phyloP scores from a whole-genome alignment of 2,797 vertebrate genomes.

The Pangasius mekongensis region DNA sequence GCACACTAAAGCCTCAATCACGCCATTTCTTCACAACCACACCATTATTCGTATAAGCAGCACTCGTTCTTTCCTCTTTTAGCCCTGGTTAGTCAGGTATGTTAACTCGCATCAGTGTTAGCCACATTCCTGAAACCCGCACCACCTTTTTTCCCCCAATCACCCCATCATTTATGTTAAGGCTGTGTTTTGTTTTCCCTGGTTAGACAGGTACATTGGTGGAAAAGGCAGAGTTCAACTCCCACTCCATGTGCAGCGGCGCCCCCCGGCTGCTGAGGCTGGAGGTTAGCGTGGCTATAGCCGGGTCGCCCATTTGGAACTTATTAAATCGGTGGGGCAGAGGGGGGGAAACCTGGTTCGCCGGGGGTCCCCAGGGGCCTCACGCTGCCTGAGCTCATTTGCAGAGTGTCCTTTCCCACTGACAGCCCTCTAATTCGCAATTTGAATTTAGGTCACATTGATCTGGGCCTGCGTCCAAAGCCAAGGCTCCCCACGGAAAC shows the following conservation, averaged over 20 bases:
- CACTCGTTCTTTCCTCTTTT: not conserved
- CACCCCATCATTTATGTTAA: not conserved
- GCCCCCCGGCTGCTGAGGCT: conserved; percentile 24
- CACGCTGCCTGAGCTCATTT: conserved; percentile 76
- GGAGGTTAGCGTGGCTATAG: conserved; percentile 53
- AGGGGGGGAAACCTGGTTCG: conserved; percentile 65
- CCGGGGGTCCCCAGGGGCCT: conserved; percentile 61
- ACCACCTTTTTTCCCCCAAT: not conserved
- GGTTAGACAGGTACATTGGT: conserved; percentile 6
- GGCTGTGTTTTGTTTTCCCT: not conserved
- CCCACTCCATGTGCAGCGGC: not conserved
- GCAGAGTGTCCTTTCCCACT: conserved; percentile 72
- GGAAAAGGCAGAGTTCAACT: not conserved
- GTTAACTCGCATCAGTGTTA: not conserved
- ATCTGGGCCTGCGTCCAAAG: conserved; percentile 77
- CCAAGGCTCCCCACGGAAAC: conserved; percentile 61
- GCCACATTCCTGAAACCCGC: not conserved
- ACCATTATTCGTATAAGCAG: not conserved
- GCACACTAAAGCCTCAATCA: not conserved
- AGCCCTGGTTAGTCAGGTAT: not conserved
- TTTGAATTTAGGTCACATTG: conserved; percentile 81
- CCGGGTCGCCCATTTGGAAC: conserved; percentile 75
- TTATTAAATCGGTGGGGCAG: conserved; percentile 72
- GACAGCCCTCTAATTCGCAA: conserved; percentile 75
- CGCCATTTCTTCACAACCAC: not conserved